phyloP scores from a whole-genome alignment of 2,113 vertebrate genomes.

The Hymenochirus boettgeri region DNA sequence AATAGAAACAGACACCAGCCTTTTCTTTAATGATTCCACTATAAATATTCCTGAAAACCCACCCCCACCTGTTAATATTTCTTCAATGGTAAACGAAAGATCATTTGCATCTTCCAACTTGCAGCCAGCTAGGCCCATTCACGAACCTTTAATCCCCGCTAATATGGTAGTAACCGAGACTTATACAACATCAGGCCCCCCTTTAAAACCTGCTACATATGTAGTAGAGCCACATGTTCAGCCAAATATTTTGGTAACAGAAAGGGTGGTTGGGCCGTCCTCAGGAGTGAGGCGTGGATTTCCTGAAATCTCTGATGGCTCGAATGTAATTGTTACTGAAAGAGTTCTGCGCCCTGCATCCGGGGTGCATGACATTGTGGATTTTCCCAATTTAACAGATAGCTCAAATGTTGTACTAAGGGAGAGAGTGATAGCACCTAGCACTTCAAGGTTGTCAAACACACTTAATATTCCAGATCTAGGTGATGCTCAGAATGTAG shows the following conservation, averaged over 20 bases:
- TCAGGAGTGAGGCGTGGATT: slow-evolving; percentile 61
- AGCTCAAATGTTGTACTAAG: slow-evolving; percentile 67
- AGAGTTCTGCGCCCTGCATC: slow-evolving; percentile 65
- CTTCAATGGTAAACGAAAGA: slow-evolving; percentile 53
- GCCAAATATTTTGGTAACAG: slow-evolving; percentile 62
- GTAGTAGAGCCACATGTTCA: slow-evolving; percentile 57
- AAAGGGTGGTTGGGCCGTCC: slow-evolving; percentile 62
- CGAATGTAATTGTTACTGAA: slow-evolving; percentile 69
- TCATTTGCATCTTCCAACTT: slow-evolving; percentile 53
- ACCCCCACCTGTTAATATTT: slow-evolving; percentile 51
- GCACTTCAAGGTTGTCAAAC: slow-evolving; percentile 53
- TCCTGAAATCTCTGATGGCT: slow-evolving; percentile 60
- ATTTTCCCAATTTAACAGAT: slow-evolving; percentile 61
- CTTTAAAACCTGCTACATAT: slow-evolving; percentile 49
- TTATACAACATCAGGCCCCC: slow-evolving; percentile 54
- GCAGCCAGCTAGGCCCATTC: slow-evolving; percentile 55
- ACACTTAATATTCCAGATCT: slow-evolving; percentile 62
- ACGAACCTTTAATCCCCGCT: slow-evolving; percentile 54
- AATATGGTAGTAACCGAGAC: slow-evolving; percentile 69
- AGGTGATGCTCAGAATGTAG: slow-evolving; percentile 65
- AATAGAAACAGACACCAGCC: slow-evolving; percentile 54
- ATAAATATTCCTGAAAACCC: slow-evolving; percentile 58
- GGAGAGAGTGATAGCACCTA: slow-evolving; percentile 65
- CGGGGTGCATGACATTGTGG: slow-evolving; percentile 57
- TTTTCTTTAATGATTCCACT: slow-evolving; percentile 60